Evolutionary conservation across 2,113 vertebrate genomes (phyloP).

Genomic region (Nicator chloris): DNA sequence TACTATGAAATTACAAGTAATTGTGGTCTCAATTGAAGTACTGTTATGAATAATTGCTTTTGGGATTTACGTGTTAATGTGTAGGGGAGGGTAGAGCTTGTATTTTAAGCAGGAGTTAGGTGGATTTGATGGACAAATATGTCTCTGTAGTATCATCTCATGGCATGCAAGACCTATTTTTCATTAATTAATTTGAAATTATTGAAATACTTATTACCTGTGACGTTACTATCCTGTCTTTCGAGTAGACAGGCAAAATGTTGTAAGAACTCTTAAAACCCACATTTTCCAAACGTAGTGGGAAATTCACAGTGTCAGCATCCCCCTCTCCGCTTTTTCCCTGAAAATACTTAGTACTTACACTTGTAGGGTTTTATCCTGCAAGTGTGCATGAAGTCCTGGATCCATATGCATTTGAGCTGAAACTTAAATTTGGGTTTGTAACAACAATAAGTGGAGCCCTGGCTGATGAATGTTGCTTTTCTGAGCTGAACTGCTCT

Average conservation of each 20-base stretch:
- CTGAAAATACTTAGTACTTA: not conserved
- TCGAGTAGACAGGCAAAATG: not conserved
- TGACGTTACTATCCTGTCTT: not conserved
- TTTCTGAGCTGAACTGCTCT: not conserved
- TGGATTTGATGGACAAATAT: not conserved
- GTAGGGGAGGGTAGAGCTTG: not conserved
- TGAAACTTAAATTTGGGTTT: not conserved
- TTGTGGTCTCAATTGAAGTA: not conserved
- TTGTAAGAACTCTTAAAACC: not conserved
- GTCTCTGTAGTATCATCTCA: not conserved
- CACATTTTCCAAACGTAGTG: not conserved
- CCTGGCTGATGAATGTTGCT: not conserved
- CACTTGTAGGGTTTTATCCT: not conserved
- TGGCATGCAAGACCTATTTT: not conserved
- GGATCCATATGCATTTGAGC: not conserved
- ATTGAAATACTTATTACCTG: not conserved
- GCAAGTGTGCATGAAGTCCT: accelerated
- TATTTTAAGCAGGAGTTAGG: not conserved
- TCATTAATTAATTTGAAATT: not conserved
- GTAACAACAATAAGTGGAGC: not conserved
- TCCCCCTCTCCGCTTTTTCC: accelerated
- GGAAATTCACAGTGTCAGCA: not conserved
- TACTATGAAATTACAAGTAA: not conserved
- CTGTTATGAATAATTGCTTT: not conserved
- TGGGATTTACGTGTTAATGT: not conserved